phyloP scores from a whole-genome alignment of 2,888 invertebrate genomes.

The Proisotoma minuta region DNA sequence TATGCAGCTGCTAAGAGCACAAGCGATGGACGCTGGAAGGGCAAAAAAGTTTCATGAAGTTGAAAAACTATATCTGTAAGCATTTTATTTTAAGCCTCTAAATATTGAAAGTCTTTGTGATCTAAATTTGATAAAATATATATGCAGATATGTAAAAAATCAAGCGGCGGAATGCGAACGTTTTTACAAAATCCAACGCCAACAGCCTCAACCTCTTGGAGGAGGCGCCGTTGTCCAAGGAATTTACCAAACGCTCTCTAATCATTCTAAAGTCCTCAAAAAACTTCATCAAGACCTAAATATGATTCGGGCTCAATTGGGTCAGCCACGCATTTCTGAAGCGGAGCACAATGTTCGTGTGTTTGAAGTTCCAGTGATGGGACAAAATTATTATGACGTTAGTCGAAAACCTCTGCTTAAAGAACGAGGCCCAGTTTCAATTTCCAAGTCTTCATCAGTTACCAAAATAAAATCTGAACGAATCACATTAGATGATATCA shows the following conservation, averaged over 20 bases:
- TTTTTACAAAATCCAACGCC: slow-evolving; percentile 27
- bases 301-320: slow-evolving; percentile 18
- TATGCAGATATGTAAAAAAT: slow-evolving; percentile 22
- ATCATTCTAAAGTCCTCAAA: slow-evolving; percentile 31
- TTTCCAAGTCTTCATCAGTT: neutral
- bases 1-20: slow-evolving; percentile 28
- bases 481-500: slow-evolving; percentile 29
- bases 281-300: slow-evolving; percentile 18
- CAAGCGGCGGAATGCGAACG: slow-evolving; percentile 29
- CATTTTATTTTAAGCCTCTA: neutral
- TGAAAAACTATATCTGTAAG: slow-evolving; percentile 27
- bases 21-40: slow-evolving; percentile 31
- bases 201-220: slow-evolving; percentile 13
- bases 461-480: slow-evolving; percentile 8
- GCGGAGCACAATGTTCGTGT: slow-evolving; percentile 16
- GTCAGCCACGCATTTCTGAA: slow-evolving; percentile 15
- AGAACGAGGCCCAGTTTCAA: neutral
- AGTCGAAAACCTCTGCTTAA: neutral
- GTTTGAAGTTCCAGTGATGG: slow-evolving; percentile 10
- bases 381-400: neutral
- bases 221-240: slow-evolving; percentile 17
- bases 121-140: neutral
- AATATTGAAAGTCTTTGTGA: neutral
- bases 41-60: slow-evolving; percentile 28
- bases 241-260: slow-evolving; percentile 31